Conservation (phyloP, 2,113 vertebrate genomes). For the Trogon surrucura region DNA sequence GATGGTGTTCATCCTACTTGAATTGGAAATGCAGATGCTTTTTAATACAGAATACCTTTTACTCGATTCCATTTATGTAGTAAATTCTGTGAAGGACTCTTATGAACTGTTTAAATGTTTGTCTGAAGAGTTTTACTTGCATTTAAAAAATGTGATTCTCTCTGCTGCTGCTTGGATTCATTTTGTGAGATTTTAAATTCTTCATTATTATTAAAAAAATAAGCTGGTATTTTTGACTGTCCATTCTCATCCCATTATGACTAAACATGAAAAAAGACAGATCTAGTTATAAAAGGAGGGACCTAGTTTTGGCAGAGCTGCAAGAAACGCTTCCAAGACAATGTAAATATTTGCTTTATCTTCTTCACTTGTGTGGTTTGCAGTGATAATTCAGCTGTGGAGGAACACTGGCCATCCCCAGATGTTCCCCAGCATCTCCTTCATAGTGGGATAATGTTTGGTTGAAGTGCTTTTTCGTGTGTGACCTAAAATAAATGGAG, state of each 20-base stretch:
- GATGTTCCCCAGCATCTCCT: background rate
- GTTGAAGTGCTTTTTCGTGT: background rate
- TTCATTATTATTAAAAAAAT: background rate
- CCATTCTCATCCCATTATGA: background rate
- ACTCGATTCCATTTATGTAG: background rate
- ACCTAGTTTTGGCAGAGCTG: background rate
- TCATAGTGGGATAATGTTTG: background rate
- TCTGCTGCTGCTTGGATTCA: background rate
- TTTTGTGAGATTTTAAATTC: background rate
- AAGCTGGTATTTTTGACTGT: background rate
- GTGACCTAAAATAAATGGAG: background rate
- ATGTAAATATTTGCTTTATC: background rate
- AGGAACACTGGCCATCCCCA: background rate
- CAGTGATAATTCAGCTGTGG: background rate
- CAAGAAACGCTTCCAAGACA: background rate
- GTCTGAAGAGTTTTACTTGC: background rate
- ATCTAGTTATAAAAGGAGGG: background rate
- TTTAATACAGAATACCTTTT: constrained; percentile 8
- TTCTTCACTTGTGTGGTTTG: background rate
- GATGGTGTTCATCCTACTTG: background rate
- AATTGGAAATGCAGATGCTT: constrained; percentile 16
- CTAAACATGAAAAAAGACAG: background rate
- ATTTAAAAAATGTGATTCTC: background rate
- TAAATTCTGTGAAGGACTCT: background rate
- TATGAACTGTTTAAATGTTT: background rate